A percentile compares a stretch with the other conserved stretches of the same genome.
Evolutionary conservation across 2,888 invertebrate genomes (phyloP).

Genomic region (Lithophane leautieri): DNA sequence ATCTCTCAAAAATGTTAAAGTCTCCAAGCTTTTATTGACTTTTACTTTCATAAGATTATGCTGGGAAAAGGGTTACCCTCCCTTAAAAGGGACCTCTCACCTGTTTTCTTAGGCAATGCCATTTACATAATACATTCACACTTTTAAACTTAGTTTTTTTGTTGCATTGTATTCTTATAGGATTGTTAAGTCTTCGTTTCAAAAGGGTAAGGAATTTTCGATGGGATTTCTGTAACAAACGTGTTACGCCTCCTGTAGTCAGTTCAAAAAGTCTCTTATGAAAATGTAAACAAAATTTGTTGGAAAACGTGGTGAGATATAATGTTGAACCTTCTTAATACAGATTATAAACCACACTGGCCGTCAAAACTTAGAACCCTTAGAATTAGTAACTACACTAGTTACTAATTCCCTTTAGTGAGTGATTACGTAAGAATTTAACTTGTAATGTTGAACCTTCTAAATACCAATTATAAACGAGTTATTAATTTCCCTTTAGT

Average conservation of each 20-base stretch:
- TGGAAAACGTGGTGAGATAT: not conserved
- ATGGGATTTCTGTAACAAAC: not conserved
- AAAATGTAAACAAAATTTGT: not conserved
- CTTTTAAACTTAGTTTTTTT: slow-evolving; percentile 14
- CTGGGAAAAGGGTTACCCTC: slow-evolving; percentile 15
- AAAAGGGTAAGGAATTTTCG: not conserved
- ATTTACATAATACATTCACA: slow-evolving; percentile 44
- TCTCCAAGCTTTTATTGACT: slow-evolving; percentile 10
- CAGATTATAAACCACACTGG: no score
- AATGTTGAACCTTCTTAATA: not conserved
- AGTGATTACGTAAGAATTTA: not conserved
- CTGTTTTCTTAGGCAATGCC: slow-evolving; percentile 20
- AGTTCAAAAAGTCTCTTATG: not conserved
- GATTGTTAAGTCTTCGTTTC: not conserved
- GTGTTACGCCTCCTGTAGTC: no score
- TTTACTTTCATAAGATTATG: slow-evolving; percentile 31
- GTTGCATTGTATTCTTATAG: not conserved
- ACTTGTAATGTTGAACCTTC: no score
- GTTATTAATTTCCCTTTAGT: not conserved
- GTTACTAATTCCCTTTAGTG: not conserved
- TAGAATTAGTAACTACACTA: no score
- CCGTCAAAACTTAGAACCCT: no score
- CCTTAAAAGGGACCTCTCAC: not conserved
- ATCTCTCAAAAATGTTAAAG: slow-evolving; percentile 3
- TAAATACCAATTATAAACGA: no score